Evolutionary conservation across 1,140 invertebrate species (phyloP), one percentile per base, ranked within the genome.

Genomic region (Heliconius hermathena): DNA sequence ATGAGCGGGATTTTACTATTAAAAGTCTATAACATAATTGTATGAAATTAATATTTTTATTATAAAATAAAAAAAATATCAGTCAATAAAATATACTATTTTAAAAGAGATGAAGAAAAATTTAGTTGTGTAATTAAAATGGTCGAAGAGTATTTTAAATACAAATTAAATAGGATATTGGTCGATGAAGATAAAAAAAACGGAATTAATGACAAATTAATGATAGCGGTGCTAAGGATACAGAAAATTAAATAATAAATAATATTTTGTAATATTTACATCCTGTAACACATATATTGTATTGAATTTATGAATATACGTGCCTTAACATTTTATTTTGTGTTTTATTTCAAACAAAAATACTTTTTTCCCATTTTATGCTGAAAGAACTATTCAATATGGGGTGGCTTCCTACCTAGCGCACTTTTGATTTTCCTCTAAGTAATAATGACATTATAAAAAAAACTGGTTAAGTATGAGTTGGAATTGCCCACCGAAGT

Each of bases 291-390:
- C 54, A 60, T 26, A 83, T 89, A 90, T 85, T 89, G 87, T 89
- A 84, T 87, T 84, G 85, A 82, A 86, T 79, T 76, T 85, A 86
- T 88, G 83, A 90, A 90, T 90, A 89, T 88, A 91, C 84, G 85
- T 89, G 85, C 81, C 81, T 88, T 90, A 90, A 90, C 88, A 90
- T 83, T 87, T 86, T 76, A 70, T 73, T 36, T 13, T 36, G 70
- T 76, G 77, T 85, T 83, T 87, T 84, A 82, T 87, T 85, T 82
- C 71, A 26, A 26, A 26, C 26, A 26, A 26, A 26, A 26, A 26
- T 1, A 26, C 1, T 26, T 26, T 26, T 26, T 26, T 26, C 26
- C 26, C 26, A 33, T 33, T 4, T 33, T 33, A 33, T 6, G 33
- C 33, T 33, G 33, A 33, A 33, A 0, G 33, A 36, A 36, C 1